Base-by-base conservation (phyloP, 1,140 invertebrate genomes). In the Heliconius melpomene region DNA sequence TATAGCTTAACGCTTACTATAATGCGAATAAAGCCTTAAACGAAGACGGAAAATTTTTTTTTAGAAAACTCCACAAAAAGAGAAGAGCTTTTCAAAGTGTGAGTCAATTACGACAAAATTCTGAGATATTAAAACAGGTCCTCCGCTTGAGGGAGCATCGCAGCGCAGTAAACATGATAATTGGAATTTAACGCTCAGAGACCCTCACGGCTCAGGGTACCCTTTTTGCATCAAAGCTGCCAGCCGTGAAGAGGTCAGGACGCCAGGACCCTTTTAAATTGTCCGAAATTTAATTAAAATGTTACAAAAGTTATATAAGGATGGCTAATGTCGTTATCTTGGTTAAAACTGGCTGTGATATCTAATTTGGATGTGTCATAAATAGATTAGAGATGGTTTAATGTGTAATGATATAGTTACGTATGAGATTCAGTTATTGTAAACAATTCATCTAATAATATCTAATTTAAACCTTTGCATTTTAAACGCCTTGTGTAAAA, bases 211-310 rank as follows among this genome's bases (percentile, higher is more conserved):
- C 78, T 79, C 71, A 38, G n/a, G 60, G 57, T 36, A 78, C 77
- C 77, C 77, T 87, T 83, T 88, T 89, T 86, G 86, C 84, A 85
- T 72, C 82, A 77, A 79, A 73, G 79, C 85, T 83, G 80, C 82
- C 85, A 87, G 85, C 88, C 86, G 84, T 87, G 84, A 89, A 87
- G 79, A 86, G 82, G 86, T 85, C 86, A 86, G 82, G 82, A 87
- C 79, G 83, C 83, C 83, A 86, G 88, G 86, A 89, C 85, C 87
- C 87, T 86, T 87, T 86, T 80, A 85, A 85, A 87, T 86, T 83
- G 79, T 79, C 84, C 80, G 78, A 88, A 90, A 88, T 89, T 90
- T 91, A 90, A 91, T 91, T 89, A 89, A 89, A 88, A 88, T 79
- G 82, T 87, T 85, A 66, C 80, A 82, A 66, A 87, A 87, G 72